Evolutionary conservation across 2,888 invertebrate genomes (phyloP).

Genomic region (Apotomis betuletana): DNA sequence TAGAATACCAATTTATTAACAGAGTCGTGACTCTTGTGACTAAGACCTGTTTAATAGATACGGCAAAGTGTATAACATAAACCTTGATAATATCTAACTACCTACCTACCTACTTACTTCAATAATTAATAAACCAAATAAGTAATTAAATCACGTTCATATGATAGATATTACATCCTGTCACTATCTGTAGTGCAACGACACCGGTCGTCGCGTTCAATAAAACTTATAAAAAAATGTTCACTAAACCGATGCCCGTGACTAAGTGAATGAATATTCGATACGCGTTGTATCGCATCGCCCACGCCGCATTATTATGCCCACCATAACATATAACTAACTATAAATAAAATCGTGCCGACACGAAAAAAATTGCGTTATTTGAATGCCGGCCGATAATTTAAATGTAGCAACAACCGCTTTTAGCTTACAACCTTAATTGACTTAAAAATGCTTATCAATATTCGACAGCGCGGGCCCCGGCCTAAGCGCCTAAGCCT

Average conservation of each 20-base stretch:
- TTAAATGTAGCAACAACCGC: constrained; percentile 84
- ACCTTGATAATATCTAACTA: not conserved
- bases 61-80: not conserved
- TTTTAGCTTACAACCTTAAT: constrained; percentile 84
- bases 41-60: not conserved
- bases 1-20: too few species aligned
- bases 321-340: constrained; percentile 72
- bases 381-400: constrained; percentile 83
- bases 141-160: constrained; percentile 26
- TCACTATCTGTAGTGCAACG: constrained; percentile 33
- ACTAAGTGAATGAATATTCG: constrained; percentile 66
- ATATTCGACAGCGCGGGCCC: constrained; percentile 61
- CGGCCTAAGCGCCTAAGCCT: constrained; percentile 49
- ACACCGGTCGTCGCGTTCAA: constrained; percentile 48
- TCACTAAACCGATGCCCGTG: constrained; percentile 59
- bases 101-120: constrained; percentile 2
- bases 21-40: not conserved
- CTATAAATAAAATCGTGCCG: constrained; percentile 82
- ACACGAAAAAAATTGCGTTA: constrained; percentile 83
- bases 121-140: constrained; percentile 16
- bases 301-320: constrained; percentile 62
- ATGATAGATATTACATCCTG: constrained; percentile 19
- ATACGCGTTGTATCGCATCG: constrained; percentile 57
- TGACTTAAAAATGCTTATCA: constrained; percentile 84
- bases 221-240: constrained; percentile 56